Evolutionary conservation across 2,888 invertebrate species (phyloP).

Genomic region (Adelognathus sp.): DNA sequence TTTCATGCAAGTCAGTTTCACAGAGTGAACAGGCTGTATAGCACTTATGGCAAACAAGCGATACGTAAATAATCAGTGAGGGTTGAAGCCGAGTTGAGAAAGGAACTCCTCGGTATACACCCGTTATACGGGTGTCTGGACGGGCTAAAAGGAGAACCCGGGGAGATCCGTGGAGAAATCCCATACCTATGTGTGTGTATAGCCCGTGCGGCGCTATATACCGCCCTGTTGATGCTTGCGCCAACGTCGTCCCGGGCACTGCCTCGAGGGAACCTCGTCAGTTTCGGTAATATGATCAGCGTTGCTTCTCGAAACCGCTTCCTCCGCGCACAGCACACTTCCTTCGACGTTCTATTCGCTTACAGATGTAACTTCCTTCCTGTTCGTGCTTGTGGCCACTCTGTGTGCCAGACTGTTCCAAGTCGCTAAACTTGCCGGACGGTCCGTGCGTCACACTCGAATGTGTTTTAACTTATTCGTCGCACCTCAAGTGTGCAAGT

Average conservation of each 20-base stretch:
- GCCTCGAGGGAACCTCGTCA: slow-evolving; percentile 48
- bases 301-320: slow-evolving; percentile 52
- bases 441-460: background rate
- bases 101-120: background rate
- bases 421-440: slow-evolving; percentile 20
- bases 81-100: background rate
- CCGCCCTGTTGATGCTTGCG: slow-evolving; percentile 20
- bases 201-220: background rate
- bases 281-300: slow-evolving; percentile 53
- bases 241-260: background rate
- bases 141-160: background rate
- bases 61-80: slow-evolving; percentile 26
- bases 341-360: slow-evolving; percentile 46
- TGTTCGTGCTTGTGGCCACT: slow-evolving; percentile 26
- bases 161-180: slow-evolving; percentile 10
- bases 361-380: slow-evolving; percentile 53
- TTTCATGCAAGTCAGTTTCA: background rate
- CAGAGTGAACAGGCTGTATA: background rate
- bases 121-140: slow-evolving; percentile 9
- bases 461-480: background rate
- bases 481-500: too few relatives aligned
- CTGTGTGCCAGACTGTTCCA: slow-evolving; percentile 4
- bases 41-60: background rate
- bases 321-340: slow-evolving; percentile 26
- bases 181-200: slow-evolving; percentile 6